phyloP scores from a whole-genome alignment of 2,888 invertebrate genomes.

The Drosophila prolongata region DNA sequence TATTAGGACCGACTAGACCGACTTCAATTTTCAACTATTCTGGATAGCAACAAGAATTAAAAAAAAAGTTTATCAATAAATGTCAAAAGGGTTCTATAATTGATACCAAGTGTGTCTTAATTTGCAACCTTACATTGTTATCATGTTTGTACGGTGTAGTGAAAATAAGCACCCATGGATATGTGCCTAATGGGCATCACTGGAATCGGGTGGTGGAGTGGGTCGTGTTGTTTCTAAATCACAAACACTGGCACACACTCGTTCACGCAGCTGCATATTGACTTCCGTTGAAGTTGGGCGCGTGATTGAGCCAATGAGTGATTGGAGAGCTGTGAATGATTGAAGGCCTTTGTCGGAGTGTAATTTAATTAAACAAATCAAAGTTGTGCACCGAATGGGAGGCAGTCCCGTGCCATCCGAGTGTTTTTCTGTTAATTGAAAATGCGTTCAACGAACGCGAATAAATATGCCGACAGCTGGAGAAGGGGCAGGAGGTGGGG shows the following conservation, averaged over 20 bases:
- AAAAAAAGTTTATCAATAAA: too few species aligned
- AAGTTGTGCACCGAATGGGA: slow-evolving; percentile 33
- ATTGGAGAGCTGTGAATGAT: slow-evolving; percentile 74
- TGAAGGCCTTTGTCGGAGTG: slow-evolving; percentile 72
- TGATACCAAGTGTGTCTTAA: too few species aligned
- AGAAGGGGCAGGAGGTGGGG: neutral
- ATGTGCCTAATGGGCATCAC: neutral
- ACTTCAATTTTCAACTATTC: too few species aligned
- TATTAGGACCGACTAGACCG: too few species aligned
- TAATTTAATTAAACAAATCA: slow-evolving; percentile 78
- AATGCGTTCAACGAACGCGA: slow-evolving; percentile 62
- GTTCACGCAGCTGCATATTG: slow-evolving; percentile 48
- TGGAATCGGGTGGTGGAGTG: neutral
- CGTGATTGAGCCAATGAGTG: slow-evolving; percentile 75
- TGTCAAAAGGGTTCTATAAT: too few species aligned
- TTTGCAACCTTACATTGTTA: too few species aligned
- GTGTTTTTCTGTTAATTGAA: slow-evolving; percentile 68
- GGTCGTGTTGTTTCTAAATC: slow-evolving; percentile 31
- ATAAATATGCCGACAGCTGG: slow-evolving; percentile 49
- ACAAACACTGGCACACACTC: slow-evolving; percentile 27
- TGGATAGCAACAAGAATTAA: too few species aligned
- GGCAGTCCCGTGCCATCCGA: slow-evolving; percentile 27
- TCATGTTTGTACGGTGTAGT: neutral
- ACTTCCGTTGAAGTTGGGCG: slow-evolving; percentile 60
- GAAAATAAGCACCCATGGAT: neutral